These are phyloP conservation scores for Sitodiplosis mosellana DNA, from an alignment of 1,140 invertebrate species.

Conservation along the genomic window DNA sequence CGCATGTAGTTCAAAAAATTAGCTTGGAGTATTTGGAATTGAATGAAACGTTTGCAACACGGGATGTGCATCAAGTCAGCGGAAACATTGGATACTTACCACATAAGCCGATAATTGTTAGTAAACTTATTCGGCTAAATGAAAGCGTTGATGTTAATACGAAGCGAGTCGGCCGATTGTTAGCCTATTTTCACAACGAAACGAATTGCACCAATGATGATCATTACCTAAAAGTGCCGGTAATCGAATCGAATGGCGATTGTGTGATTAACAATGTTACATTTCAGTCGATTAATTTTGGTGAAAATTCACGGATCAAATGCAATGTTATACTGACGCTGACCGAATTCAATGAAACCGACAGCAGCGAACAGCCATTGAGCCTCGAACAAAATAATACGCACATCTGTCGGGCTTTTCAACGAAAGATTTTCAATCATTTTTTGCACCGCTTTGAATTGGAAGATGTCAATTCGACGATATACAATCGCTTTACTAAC, in stretches of 20 bases:
- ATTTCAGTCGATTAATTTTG: constrained; percentile 8
- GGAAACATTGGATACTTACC: constrained; percentile 16
- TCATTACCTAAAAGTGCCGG: constrained; percentile 3
- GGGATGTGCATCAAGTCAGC: not conserved
- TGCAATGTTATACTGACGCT: constrained; percentile 9
- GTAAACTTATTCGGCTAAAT: constrained; percentile 7
- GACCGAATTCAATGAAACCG: too few species aligned
- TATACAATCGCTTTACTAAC: not conserved
- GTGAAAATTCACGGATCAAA: constrained; percentile 11
- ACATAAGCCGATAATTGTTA: constrained; percentile 13
- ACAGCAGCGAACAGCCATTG: not conserved
- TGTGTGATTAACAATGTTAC: constrained; percentile 6
- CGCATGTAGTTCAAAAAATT: not conserved
- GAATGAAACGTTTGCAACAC: not conserved
- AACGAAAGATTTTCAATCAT: constrained; percentile 10
- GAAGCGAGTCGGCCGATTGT: not conserved
- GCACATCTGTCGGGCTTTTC: constrained; percentile 12
- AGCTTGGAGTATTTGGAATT: not conserved
- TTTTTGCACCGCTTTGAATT: constrained; percentile 5
- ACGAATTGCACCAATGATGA: not conserved
- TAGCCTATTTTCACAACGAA: constrained; percentile 10
- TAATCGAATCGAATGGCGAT: not conserved
- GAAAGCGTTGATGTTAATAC: constrained; percentile 3
- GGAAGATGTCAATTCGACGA: not conserved
- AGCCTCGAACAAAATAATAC: constrained; percentile 11